Evolutionary conservation across 2,888 invertebrate genomes (phyloP), one percentile per base, ranked within the genome.

Genomic region (Leptinotarsa juncta): DNA sequence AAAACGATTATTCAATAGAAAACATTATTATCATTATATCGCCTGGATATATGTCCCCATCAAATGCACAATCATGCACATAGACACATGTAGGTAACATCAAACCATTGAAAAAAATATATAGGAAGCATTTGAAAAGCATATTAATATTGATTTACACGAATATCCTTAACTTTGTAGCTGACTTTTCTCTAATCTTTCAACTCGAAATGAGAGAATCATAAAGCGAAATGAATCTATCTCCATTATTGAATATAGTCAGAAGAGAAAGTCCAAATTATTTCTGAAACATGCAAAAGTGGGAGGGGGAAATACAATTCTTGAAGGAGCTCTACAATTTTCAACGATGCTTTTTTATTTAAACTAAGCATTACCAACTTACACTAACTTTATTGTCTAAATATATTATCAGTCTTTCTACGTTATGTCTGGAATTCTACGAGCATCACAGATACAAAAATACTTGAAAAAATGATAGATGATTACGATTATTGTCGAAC

Each of bases 41-140:
- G 60, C 50, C 16, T 50, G 26, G 53, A 67, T 51, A 60, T 67
- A 67, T 71, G 65, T 68, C 72, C 66, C 65, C 72, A 73, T 53
- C 68, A 71, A 73, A 71, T 60, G 53, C 53, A 67, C 67, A 67
- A 23, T 26, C 51, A 66, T 66, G 18, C 32, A 51, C n/a, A 67
- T 67, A 26, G 26, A 26, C 5, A 51, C 50, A 67, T 51, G 18
- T 50, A 51, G 26, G 51, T 51, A n/a, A 50, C 67, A 67, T 51
- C 67, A 67, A 50, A 66, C 10, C 57, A 57, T 57, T 57, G 15
- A 57, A 57, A 57, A 26, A 53, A 51, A 67, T 51, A n/a, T 4
- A 67, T 67, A 26, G 26, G 16, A 53, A 67, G 51, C 67, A 12
- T 50, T 51, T 20, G n/a, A 67, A 51, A 67, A 67, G 62, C 62